Evolutionary conservation across 2,888 invertebrate species (phyloP).

Genomic region (Mycalesis mineus): DNA sequence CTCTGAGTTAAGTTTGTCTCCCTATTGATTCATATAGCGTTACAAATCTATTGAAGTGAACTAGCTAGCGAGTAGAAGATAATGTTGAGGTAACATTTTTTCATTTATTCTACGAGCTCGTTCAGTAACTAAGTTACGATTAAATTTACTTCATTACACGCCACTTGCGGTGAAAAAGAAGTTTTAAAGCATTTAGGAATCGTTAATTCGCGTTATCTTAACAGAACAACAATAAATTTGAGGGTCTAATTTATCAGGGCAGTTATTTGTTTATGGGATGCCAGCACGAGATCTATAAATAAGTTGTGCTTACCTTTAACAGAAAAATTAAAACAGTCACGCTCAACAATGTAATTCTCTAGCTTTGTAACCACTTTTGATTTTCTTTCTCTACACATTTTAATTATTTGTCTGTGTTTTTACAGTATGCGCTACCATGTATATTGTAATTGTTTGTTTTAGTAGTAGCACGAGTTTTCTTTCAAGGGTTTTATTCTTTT

Average conservation of each 20-base stretch:
- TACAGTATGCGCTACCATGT: too few relatives aligned
- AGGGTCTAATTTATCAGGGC: conserved; percentile 14
- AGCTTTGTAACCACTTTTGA: not conserved
- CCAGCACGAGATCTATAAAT: conserved; percentile 18
- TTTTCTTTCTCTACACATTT: not conserved
- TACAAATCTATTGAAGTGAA: too few relatives aligned
- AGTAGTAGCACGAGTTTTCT: too few relatives aligned
- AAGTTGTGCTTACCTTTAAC: not conserved
- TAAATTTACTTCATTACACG: not conserved
- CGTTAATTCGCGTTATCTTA: conserved; percentile 8
- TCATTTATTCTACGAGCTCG: not conserved
- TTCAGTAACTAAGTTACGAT: not conserved
- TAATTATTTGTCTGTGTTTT: too few relatives aligned
- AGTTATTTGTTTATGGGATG: conserved; percentile 14
- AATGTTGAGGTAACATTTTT: too few relatives aligned
- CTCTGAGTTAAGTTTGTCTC: too few relatives aligned
- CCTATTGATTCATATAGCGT: too few relatives aligned
- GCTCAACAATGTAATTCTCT: not conserved
- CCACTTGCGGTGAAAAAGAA: not conserved
- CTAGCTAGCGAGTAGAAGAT: too few relatives aligned
- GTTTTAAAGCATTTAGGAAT: not conserved
- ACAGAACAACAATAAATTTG: conserved; percentile 9
- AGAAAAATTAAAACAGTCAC: conserved; percentile 1
- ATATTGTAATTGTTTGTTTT: too few relatives aligned
- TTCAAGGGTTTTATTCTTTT: too few relatives aligned